A percentile compares a stretch with the other conserved stretches of the same genome.
phyloP scores from a whole-genome alignment of 2,113 vertebrate species.

The Tretioscincus oriximinensis region DNA sequence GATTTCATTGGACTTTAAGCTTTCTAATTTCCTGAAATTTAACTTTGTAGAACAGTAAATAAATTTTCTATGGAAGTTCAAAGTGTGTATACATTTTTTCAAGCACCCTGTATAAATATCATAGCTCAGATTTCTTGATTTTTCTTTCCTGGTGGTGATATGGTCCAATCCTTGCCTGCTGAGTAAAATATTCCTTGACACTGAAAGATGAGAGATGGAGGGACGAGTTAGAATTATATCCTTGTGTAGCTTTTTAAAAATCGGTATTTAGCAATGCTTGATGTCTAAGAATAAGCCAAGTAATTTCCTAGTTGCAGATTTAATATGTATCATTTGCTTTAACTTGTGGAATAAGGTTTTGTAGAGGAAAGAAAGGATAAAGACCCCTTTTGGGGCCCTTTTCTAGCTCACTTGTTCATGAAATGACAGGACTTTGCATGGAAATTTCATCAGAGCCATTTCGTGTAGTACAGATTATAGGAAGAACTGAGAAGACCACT shows the following conservation, averaged over 20 bases:
- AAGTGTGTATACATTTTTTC: too few relatives aligned
- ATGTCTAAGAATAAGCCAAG: not conserved
- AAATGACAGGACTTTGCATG: slow-evolving; percentile 22
- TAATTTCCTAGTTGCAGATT: slow-evolving; percentile 1
- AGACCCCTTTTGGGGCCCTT: not conserved
- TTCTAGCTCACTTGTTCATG: slow-evolving; percentile 29
- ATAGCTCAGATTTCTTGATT: too few relatives aligned
- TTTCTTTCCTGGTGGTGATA: too few relatives aligned
- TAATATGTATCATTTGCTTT: not conserved
- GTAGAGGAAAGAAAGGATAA: too few relatives aligned
- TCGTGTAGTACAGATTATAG: slow-evolving; percentile 2
- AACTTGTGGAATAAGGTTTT: not conserved
- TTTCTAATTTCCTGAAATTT: too few relatives aligned
- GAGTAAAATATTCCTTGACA: too few relatives aligned
- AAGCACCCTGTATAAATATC: too few relatives aligned
- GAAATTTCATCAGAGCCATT: not conserved
- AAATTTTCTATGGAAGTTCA: too few relatives aligned
- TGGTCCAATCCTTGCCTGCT: too few relatives aligned
- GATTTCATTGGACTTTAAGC: too few relatives aligned
- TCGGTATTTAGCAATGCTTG: slow-evolving; percentile 3
- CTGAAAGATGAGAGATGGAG: not conserved
- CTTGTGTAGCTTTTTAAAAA: slow-evolving; percentile 24
- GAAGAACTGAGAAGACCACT: not conserved
- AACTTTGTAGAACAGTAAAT: too few relatives aligned
- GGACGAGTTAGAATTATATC: not conserved